Base-by-base conservation (phyloP, 2,797 vertebrate genomes). In the Eurystomus glaucurus region DNA sequence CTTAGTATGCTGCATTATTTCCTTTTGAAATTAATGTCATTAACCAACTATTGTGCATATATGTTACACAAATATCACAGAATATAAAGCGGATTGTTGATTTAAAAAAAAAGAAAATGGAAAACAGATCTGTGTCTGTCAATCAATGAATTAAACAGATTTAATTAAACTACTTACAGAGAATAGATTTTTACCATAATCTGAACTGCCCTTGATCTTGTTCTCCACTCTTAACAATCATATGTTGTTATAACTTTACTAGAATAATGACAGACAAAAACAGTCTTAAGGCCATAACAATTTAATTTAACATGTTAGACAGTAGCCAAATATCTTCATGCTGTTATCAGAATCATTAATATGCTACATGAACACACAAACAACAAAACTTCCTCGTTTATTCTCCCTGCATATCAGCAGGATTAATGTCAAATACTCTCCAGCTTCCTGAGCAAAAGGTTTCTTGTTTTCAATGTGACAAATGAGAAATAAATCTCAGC, bases 401-500 rank as follows among this genome's bases (percentile, higher is more conserved):
- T 93, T 95, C 93, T 79, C 43, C 54, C 65, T 65, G 54, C 85
- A 76, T 84, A 94, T 75, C 25, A 7, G 65, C 69, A 82, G 85
- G 93, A 96, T 97, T 96, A 96, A 84, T 79, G 88, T 86, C 95
- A 96, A 94, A 94, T 69, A 12, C 66, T 92, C 66, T 82, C 43
- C 85, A 96, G 74, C 76, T 96, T 94, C 57, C 72, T 19, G 62
- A 93, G 90, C 83, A 93, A 90, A 93, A 86, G 17, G 46, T 72
- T 95, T 88, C 92, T 88, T 93, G 72, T 33, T 96, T 94, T 92
- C 83, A 57, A 85, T 94, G 43, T 96, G 91, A 96, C 70, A 97
- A 97, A 95, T 52, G 75, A 95, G 84, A 88, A 96, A 94, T 43
- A 90, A 92, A 94, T 91, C 85, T 96, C 65, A 86, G 85, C 39